phyloP scores from a whole-genome alignment of 2,113 vertebrate genomes.

The Gasterosteus aculeatus region DNA sequence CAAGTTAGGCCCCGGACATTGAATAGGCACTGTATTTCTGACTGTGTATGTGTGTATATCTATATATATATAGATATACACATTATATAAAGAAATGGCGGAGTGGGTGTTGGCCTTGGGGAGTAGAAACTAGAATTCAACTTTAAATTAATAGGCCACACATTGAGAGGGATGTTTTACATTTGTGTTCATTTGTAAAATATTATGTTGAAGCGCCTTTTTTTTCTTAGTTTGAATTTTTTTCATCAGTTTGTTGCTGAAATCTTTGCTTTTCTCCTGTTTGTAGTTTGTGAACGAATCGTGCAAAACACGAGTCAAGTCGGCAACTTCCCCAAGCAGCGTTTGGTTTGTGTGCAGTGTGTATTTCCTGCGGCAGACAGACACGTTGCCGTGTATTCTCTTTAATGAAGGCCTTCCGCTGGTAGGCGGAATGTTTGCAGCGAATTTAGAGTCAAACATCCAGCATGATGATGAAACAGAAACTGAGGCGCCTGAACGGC shows the following conservation, averaged over 20 bases:
- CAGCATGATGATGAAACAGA: slow-evolving; percentile 9
- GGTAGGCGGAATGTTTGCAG: neutral
- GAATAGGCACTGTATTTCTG: neutral
- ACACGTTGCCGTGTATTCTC: neutral
- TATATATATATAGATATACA: no score
- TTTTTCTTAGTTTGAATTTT: neutral
- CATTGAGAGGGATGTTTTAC: no score
- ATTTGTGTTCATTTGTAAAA: no score
- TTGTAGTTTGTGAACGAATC: neutral
- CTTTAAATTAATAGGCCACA: no score
- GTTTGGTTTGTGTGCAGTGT: neutral
- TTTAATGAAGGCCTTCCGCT: slow-evolving; percentile 15
- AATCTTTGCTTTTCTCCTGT: neutral
- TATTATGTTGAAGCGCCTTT: neutral
- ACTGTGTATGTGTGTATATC: neutral
- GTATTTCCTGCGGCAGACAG: slow-evolving; percentile 1
- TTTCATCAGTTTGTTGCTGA: neutral
- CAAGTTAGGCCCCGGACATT: no score
- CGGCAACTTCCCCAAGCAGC: neutral
- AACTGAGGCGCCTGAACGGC: neutral
- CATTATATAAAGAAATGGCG: no score
- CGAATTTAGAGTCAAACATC: slow-evolving; percentile 8
- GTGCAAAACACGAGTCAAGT: slow-evolving; percentile 4
- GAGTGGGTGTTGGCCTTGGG: no score
- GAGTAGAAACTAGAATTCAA: no score